Evolutionary conservation across 2,113 vertebrate species (phyloP), one percentile per base, ranked within the genome.

Genomic region (Anarhynchus alexandrinus): DNA sequence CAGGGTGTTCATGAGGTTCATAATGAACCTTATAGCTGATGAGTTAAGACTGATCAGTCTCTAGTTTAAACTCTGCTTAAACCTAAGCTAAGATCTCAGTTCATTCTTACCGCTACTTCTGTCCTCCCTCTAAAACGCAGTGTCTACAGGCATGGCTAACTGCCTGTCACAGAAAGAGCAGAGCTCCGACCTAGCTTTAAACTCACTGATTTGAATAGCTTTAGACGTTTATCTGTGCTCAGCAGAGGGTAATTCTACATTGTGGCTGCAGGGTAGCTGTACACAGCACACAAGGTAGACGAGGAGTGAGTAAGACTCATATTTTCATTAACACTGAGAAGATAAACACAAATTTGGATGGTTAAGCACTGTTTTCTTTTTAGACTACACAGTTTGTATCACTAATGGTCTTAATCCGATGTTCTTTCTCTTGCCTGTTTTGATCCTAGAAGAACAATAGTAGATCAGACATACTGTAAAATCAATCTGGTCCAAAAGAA

Each of bases 391-490:
- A 36, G 43, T 38, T 62, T 73, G 47, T 49, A 58, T 18, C 26
- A 36, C 38, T 65, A 59, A 72, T 61, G 43, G 69, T 95, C 77
- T 85, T 81, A 94, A 87, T 76, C 16, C 9, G 4, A 19, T 32
- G 36, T 47, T 65, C 58, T 88, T 54, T 86, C 59, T 86, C 90
- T 67, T 91, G 76, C 65, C 94, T 74, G 38, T 47, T 73, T 80
- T 70, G 61, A 94, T 94, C 66, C 34, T 36, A 66, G 66, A 97
- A 92, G 65, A 86, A 61, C 34, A 97, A 74, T 4, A 81, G 34
- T 47, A 95, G 77, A 95, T 93, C 90, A 96, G 85, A 82, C 47
- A 23, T 77, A 86, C 38, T 47, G 64, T 49, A 88, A 96, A 64
- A 92, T 62, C 62, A 92, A 13, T 79, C 49, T 67, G 29, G 38